These are phyloP conservation scores for Mustela nigripes DNA, from an alignment of 2,113 vertebrate genomes.

Conservation along the genomic window DNA sequence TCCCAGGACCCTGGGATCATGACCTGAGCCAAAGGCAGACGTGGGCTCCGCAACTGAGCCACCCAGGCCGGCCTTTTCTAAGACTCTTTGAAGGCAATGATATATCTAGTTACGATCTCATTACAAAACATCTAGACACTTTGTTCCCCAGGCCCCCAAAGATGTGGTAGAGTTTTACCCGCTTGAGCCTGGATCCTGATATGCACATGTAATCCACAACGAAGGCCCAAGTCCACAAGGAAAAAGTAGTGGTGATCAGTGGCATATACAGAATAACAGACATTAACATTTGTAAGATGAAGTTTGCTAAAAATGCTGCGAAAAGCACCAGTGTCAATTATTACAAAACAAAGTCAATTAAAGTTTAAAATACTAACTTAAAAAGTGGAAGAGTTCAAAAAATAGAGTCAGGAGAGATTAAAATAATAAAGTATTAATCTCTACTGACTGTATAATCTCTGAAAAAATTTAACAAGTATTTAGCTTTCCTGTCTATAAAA, in stretches of 20 bases:
- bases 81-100: neutral
- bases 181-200: neutral
- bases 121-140: neutral
- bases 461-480: neutral
- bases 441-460: neutral
- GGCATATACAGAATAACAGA: neutral
- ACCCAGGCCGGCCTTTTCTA: neutral
- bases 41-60: too few species aligned
- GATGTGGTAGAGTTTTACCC: neutral
- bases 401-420: neutral
- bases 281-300: neutral
- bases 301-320: neutral
- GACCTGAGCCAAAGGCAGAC: too few species aligned
- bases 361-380: neutral
- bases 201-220: accelerated
- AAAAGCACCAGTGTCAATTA: neutral
- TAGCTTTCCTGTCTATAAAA: neutral
- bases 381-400: neutral
- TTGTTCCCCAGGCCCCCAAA: neutral
- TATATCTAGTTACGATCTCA: neutral
- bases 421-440: neutral
- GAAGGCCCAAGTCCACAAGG: neutral
- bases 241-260: neutral
- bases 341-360: neutral
- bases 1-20: too few species aligned